Conservation (phyloP, 1,140 invertebrate species). For the Drosophila athabasca region DNA sequence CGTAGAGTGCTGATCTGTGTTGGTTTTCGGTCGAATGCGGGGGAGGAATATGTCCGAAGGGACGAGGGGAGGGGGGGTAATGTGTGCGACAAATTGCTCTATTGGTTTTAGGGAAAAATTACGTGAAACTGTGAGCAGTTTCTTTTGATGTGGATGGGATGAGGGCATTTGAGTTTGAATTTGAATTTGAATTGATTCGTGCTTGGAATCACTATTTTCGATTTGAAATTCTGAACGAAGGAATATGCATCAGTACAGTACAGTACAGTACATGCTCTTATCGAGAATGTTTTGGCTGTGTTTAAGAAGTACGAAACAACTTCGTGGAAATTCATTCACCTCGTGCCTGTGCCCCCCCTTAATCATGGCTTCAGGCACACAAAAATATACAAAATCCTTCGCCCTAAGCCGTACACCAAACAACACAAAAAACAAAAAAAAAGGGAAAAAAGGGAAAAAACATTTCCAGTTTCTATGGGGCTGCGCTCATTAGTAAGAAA, state of each 20-base stretch:
- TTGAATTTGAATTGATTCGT: too few relatives aligned
- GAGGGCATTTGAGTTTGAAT: too few relatives aligned
- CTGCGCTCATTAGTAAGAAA: constrained; percentile 71
- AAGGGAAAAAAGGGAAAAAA: constrained; percentile 18
- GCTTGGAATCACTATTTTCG: constrained; percentile 13
- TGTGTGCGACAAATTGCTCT: constrained; percentile 73
- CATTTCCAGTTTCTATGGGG: constrained; percentile 53
- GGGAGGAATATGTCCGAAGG: constrained; percentile 8
- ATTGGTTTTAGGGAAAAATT: constrained; percentile 26
- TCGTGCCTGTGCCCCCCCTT: too few relatives aligned
- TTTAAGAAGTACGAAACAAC: background rate
- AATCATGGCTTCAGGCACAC: background rate
- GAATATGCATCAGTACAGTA: background rate
- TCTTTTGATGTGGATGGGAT: constrained; percentile 17
- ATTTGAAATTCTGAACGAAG: background rate
- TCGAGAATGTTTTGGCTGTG: too few relatives aligned
- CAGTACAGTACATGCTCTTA: too few relatives aligned
- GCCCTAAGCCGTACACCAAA: constrained; percentile 6
- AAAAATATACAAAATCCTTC: constrained; percentile 3
- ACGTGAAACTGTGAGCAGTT: constrained; percentile 25
- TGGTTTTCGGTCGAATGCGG: constrained; percentile 23
- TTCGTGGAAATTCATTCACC: constrained; percentile 22
- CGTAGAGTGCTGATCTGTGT: constrained; percentile 39
- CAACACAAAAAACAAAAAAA: constrained; percentile 17
- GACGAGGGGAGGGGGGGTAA: constrained; percentile 26